These are phyloP conservation scores for Delphinus delphis DNA, from an alignment of 2,113 vertebrate genomes.

Conservation along the genomic window DNA sequence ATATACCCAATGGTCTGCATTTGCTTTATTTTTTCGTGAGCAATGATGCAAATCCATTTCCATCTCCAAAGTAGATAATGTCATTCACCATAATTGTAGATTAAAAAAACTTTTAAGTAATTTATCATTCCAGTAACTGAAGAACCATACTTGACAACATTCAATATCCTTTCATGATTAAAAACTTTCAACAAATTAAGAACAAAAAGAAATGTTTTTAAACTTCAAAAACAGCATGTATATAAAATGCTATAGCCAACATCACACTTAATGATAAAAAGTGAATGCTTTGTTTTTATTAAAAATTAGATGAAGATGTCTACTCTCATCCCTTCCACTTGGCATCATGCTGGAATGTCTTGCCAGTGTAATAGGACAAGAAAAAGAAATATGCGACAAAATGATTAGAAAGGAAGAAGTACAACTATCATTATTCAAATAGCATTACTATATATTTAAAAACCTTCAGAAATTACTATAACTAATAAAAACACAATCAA, in stretches of 20 bases:
- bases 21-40: not conserved
- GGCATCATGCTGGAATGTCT: not conserved
- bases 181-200: not conserved
- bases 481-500: constrained; percentile 15
- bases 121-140: not conserved
- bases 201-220: not conserved
- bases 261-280: not conserved
- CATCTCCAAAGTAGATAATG: not conserved
- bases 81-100: not conserved
- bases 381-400: not conserved
- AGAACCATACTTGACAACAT: not conserved
- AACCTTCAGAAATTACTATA: not conserved
- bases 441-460: not conserved
- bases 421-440: not conserved
- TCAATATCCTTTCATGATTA: not conserved
- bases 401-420: not conserved
- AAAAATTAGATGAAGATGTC: not conserved
- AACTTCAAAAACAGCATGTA: not conserved
- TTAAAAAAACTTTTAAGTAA: not conserved
- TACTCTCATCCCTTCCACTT: not conserved
- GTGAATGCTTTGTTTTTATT: not conserved
- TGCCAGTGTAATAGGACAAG: not conserved
- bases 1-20: not conserved
- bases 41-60: not conserved
- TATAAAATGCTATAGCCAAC: not conserved